These are phyloP conservation scores for Anas bernieri DNA, from an alignment of 2,797 vertebrate genomes.

Conservation along the genomic window DNA sequence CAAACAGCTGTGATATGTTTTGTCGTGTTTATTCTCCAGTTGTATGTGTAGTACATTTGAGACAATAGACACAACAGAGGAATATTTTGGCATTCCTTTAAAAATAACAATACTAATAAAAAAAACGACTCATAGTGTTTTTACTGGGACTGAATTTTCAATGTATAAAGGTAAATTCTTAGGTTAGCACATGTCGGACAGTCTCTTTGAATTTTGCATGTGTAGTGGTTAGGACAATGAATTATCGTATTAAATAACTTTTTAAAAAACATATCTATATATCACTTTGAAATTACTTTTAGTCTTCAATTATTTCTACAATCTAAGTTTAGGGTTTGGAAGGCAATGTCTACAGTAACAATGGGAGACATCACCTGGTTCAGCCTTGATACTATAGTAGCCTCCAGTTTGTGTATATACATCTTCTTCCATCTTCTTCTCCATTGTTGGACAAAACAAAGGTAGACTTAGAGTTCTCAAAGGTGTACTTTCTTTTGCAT, in stretches of 20 bases:
- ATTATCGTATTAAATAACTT: not conserved
- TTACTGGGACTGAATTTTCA: not conserved
- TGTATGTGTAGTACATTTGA: not conserved
- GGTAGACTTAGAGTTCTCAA: not conserved
- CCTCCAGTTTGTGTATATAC: not conserved
- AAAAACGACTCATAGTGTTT: not conserved
- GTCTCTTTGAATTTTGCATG: not conserved
- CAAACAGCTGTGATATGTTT: not conserved
- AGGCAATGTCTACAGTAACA: not conserved
- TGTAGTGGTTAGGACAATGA: not conserved
- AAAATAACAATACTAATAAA: not conserved
- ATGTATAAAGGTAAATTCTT: not conserved
- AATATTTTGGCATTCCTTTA: not conserved
- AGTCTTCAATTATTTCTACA: not conserved
- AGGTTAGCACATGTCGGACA: not conserved
- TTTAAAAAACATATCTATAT: not conserved
- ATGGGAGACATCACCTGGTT: not conserved
- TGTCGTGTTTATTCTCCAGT: not conserved
- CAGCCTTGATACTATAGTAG: fast-evolving
- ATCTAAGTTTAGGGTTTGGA: not conserved
- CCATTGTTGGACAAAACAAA: not conserved
- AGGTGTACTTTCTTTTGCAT: not conserved
- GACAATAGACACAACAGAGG: not conserved
- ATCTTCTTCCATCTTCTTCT: too few species aligned
- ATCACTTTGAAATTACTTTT: not conserved